These are phyloP conservation scores for Pentamera pediparva DNA, from an alignment of 53 echinoderm and acorn worm species.

Conservation along the genomic window DNA sequence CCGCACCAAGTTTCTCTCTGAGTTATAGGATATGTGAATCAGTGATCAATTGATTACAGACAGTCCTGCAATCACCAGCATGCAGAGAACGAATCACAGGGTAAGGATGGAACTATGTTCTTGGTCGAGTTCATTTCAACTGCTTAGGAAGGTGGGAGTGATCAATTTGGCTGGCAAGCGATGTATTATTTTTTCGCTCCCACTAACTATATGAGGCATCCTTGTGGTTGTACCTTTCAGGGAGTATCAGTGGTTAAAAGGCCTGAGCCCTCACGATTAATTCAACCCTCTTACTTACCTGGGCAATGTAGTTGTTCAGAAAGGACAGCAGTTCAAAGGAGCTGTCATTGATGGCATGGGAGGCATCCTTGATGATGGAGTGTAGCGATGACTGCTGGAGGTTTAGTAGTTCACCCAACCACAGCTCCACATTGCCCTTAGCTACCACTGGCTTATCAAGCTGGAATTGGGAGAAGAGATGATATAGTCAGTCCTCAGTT, in stretches of 20 bases:
- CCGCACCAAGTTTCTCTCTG: too few relatives aligned
- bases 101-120: too few relatives aligned
- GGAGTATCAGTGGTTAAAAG: not conserved
- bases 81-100: too few relatives aligned
- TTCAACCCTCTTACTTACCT: slow-evolving; percentile 36
- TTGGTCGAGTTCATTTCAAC: too few relatives aligned
- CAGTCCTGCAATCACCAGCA: too few relatives aligned
- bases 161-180: not conserved
- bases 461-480: slow-evolving; percentile 37
- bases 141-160: not conserved
- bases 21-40: too few relatives aligned
- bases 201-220: too few relatives aligned
- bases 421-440: slow-evolving; percentile 92
- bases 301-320: slow-evolving; percentile 91
- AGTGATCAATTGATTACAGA: too few relatives aligned
- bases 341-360: slow-evolving; percentile 84
- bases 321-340: slow-evolving; percentile 89
- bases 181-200: too few relatives aligned
- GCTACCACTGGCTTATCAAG: slow-evolving; percentile 89
- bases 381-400: slow-evolving; percentile 79
- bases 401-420: slow-evolving; percentile 83
- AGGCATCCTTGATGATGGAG: slow-evolving; percentile 76
- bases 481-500: not conserved
- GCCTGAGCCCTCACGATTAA: not conserved
- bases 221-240: too few relatives aligned